A percentile compares a stretch with the other conserved stretches of the same genome.
These are phyloP conservation scores for Catocala fraxini DNA, from an alignment of 2,888 invertebrate species.

Conservation along the genomic window DNA sequence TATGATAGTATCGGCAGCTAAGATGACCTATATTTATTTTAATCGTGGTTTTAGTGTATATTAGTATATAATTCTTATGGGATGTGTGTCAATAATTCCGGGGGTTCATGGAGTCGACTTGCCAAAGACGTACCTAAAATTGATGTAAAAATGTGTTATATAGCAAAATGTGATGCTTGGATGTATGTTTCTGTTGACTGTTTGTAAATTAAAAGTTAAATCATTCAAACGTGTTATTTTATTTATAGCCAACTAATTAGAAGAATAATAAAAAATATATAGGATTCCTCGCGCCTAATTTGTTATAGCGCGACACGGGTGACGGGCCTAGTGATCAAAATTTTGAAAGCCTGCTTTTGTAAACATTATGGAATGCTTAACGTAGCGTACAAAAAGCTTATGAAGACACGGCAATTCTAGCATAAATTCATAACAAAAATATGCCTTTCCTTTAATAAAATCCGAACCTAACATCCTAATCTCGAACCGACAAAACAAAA, in stretches of 20 bases:
- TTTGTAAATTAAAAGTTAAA: slow-evolving; percentile 78
- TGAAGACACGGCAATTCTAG: background rate
- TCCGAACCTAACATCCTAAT: slow-evolving; percentile 15
- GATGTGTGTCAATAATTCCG: slow-evolving; percentile 35
- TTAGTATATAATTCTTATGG: slow-evolving; percentile 37
- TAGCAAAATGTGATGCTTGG: slow-evolving; percentile 63
- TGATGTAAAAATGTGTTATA: slow-evolving; percentile 69
- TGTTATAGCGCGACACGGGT: no score
- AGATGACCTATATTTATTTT: slow-evolving; percentile 54
- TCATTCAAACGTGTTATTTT: slow-evolving; percentile 42
- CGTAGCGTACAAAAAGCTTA: background rate
- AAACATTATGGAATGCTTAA: no score
- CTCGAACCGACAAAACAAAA: slow-evolving; percentile 54
- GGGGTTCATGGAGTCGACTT: slow-evolving; percentile 64
- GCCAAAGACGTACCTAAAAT: slow-evolving; percentile 74
- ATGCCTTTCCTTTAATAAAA: slow-evolving; percentile 13
- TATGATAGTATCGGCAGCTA: slow-evolving; percentile 40
- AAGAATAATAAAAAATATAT: no score
- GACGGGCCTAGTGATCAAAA: no score
- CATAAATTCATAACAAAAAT: background rate
- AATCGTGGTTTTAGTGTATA: slow-evolving; percentile 46
- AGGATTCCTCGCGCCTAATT: no score
- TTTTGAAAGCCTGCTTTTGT: no score
- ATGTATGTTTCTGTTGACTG: slow-evolving; percentile 77
- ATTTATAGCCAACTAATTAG: slow-evolving; percentile 20